Evolutionary conservation across 30 jellyfish, hydroid and myxozoan species (phyloP).

Genomic region (Clytia hemisphaerica): DNA sequence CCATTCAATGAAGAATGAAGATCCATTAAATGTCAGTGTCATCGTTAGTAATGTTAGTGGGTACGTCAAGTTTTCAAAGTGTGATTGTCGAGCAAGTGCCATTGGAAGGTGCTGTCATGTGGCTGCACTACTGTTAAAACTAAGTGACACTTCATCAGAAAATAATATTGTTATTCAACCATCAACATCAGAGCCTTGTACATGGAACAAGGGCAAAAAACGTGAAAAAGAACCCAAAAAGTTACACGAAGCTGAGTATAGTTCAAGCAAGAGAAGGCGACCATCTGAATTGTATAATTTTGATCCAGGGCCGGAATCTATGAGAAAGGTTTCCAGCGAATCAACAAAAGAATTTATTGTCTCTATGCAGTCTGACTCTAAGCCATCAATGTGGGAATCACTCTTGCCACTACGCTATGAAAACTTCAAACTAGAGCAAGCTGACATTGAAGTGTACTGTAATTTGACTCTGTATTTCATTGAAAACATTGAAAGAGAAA

Average conservation of each 20-base stretch:
- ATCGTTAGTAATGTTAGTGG: slow-evolving; percentile 6
- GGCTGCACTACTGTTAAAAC: slow-evolving; percentile 50
- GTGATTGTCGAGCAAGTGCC: slow-evolving; percentile 27
- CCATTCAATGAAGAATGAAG: slow-evolving; percentile 9
- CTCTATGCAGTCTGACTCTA: not conserved
- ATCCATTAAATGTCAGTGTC: not conserved
- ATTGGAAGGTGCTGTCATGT: slow-evolving; percentile 56
- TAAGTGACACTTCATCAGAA: slow-evolving; percentile 38
- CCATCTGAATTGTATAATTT: slow-evolving; percentile 11
- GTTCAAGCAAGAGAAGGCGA: slow-evolving; percentile 27
- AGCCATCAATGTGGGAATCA: slow-evolving; percentile 20
- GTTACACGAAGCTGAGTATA: slow-evolving; percentile 35
- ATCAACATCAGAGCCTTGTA: slow-evolving; percentile 55
- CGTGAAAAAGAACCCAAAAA: slow-evolving; percentile 33
- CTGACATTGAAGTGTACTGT: not conserved
- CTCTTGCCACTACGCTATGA: not conserved
- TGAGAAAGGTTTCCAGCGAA: slow-evolving; percentile 13
- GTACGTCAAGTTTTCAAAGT: slow-evolving; percentile 4
- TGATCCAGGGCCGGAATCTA: slow-evolving; percentile 61
- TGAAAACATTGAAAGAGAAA: too few relatives aligned
- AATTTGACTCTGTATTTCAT: not conserved
- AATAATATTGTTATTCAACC: slow-evolving; percentile 34
- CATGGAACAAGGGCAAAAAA: slow-evolving; percentile 50
- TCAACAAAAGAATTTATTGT: too few relatives aligned
- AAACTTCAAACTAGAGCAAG: not conserved